Evolutionary conservation across 2,797 vertebrate species (phyloP).

Genomic region (Molothrus aeneus): DNA sequence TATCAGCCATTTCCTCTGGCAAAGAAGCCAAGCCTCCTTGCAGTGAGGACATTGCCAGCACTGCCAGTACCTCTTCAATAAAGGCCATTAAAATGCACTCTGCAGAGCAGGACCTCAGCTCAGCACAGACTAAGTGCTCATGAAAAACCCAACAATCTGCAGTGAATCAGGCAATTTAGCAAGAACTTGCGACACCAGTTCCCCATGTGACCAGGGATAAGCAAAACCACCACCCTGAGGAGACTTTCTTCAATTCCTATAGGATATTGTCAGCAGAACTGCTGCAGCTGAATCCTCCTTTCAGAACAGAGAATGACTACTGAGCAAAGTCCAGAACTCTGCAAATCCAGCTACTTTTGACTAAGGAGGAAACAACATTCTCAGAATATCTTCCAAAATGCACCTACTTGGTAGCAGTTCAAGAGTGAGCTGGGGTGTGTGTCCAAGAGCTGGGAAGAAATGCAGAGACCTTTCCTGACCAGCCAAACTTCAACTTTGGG

Average conservation of each 20-base stretch:
- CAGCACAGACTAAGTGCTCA: not conserved
- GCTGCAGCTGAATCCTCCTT: not conserved
- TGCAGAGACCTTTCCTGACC: not conserved
- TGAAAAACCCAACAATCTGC: not conserved
- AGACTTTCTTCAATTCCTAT: not conserved
- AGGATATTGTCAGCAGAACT: not conserved
- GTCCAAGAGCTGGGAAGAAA: not conserved
- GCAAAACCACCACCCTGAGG: not conserved
- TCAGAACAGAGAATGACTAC: not conserved
- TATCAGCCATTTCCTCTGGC: not conserved
- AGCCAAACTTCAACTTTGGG: not conserved
- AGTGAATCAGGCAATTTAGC: not conserved
- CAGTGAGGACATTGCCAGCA: not conserved
- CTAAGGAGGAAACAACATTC: not conserved
- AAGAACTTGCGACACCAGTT: not conserved
- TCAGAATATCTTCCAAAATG: not conserved
- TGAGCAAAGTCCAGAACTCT: not conserved
- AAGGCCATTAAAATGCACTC: constrained; percentile 20
- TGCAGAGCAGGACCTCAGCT: not conserved
- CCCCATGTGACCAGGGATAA: not conserved
- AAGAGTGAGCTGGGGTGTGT: not conserved
- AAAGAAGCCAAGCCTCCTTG: not conserved
- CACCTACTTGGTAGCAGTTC: not conserved
- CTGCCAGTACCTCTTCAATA: not conserved
- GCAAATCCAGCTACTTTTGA: not conserved